These are phyloP conservation scores for Lepidiolamprologus cunningtoni DNA, from an alignment of 2,113 vertebrate species.

Conservation along the genomic window DNA sequence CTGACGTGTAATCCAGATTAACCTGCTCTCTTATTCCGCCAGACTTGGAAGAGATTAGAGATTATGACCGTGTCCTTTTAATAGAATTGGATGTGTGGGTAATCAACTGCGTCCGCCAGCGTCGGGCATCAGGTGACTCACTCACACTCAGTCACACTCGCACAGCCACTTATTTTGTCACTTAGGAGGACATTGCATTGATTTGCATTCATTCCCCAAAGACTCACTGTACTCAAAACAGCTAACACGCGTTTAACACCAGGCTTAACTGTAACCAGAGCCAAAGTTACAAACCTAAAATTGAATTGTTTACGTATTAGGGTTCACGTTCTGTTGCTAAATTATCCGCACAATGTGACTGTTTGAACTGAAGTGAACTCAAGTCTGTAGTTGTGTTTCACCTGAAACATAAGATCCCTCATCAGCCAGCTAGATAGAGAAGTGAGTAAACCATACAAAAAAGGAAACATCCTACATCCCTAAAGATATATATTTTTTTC, in stretches of 20 bases:
- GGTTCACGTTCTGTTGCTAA: background rate
- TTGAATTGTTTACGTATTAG: background rate
- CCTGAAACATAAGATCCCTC: background rate
- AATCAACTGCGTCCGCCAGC: slow-evolving; percentile 31
- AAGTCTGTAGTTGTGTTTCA: background rate
- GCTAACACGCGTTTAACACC: background rate
- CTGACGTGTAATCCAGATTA: slow-evolving; percentile 70
- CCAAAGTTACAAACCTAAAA: background rate
- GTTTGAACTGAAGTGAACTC: background rate
- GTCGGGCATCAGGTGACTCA: slow-evolving; percentile 36
- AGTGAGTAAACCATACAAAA: background rate
- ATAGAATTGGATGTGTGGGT: slow-evolving; percentile 51
- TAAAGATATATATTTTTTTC: background rate
- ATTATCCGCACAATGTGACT: background rate
- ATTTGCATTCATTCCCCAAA: background rate
- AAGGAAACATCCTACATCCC: background rate
- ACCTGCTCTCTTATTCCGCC: slow-evolving; percentile 52
- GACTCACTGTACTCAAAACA: background rate
- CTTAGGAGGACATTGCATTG: background rate
- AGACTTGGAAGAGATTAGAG: slow-evolving; percentile 62
- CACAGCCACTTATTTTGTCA: background rate
- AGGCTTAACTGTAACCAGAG: background rate
- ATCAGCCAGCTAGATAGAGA: background rate
- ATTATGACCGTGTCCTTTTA: slow-evolving; percentile 60
- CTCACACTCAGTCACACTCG: background rate